Evolutionary conservation across 2,888 invertebrate genomes (phyloP), one percentile per base, ranked within the genome.

Genomic region (Elmis aenea): DNA sequence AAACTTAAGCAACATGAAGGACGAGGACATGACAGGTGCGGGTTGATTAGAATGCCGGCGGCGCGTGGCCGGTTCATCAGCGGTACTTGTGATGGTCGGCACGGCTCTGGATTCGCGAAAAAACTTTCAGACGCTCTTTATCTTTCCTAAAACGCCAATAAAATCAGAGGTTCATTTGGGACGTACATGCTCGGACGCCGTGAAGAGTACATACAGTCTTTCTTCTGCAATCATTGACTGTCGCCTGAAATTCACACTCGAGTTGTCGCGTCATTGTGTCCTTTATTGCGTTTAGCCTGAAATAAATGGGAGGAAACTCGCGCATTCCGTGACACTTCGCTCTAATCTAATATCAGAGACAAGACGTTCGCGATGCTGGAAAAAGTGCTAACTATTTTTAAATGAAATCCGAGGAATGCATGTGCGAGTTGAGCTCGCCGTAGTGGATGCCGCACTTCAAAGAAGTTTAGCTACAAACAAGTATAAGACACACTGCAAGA

Each of bases 71-170:
- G 45, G 48, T 55, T 56, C 54, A 54, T 57, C 54, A 54, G 48
- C 38, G 40, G 32, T 46, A 46, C 49, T 55, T 51, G 50, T 50
- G 51, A 55, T 55, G 54, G 41, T 33, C 47, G 46, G 47, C 54
- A 57, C 55, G 56, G 40, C 41, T 42, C 42, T 35, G 31, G 15
- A 22, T 35, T 29, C 26, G 23, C 24, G 30, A 29, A 35, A 41
- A 52, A 49, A 50, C 48, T 54, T 54, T 48, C 43, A 45, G 45
- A 45, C 46, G 31, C 35, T 46, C 46, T 49, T 48, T 46, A 43
- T 46, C 45, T 46, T 47, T 48, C 38, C 22, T 37, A 38, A 38
- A 28, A 34, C 34, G 26, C 42, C 42, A 41, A 41, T 36, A 40
- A 44, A 44, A 44, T 44, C 44, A 37, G 46, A 46, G 46, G 50